A percentile compares a stretch with the other conserved stretches of the same genome.
Evolutionary conservation across 2,797 vertebrate species (phyloP).

Genomic region (Dallia pectoralis): DNA sequence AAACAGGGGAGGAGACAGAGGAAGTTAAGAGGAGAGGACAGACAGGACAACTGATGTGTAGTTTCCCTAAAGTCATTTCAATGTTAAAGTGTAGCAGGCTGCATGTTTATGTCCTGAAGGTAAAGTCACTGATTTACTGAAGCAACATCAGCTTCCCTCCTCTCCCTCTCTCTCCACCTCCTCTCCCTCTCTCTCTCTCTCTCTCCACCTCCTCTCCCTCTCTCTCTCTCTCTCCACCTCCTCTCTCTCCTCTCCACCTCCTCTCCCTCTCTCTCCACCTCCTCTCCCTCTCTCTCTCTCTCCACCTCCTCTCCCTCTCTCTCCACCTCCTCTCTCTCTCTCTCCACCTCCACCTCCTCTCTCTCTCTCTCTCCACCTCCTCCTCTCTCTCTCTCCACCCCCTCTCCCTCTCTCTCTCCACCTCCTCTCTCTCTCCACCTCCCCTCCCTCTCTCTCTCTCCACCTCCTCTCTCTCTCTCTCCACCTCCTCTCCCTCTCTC

Average conservation of each 20-base stretch:
- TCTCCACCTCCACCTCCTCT: no score
- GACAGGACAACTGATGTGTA: no score
- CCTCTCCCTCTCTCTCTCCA: neutral
- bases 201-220: neutral
- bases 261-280: neutral
- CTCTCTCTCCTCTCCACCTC: neutral
- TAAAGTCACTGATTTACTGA: conserved; percentile 27
- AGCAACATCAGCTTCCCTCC: conserved; percentile 73
- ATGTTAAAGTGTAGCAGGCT: conserved; percentile 51
- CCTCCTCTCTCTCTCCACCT: no score
- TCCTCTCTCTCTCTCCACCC: no score
- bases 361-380: no score
- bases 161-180: neutral
- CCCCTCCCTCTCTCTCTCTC: no score
- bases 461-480: neutral
- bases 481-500: neutral
- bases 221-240: no score
- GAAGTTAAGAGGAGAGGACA: conserved; percentile 74
- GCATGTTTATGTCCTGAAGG: conserved; percentile 86
- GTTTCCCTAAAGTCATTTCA: no score
- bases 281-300: neutral
- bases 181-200: neutral
- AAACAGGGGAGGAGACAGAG: neutral
- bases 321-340: no score
- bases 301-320: neutral